Evolutionary conservation across 2,113 vertebrate species (phyloP).

Genomic region (Sebastes fasciatus): DNA sequence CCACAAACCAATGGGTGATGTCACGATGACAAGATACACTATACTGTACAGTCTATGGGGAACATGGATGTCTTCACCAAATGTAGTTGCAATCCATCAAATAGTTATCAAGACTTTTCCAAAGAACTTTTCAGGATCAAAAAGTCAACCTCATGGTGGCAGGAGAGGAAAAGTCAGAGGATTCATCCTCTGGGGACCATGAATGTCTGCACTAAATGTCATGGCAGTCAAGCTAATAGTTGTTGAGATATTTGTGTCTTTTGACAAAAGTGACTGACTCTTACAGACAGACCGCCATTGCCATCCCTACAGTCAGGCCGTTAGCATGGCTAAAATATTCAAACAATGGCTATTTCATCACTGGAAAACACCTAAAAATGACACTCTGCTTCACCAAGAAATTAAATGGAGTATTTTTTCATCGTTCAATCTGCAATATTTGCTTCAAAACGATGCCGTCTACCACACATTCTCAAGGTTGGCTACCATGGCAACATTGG

Average conservation of each 20-base stretch:
- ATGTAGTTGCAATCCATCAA: not conserved
- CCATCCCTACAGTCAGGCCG: not conserved
- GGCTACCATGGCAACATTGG: slow-evolving; percentile 75
- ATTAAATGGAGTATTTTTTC: not conserved
- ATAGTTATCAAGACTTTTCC: not conserved
- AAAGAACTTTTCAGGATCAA: not conserved
- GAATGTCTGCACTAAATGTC: not conserved
- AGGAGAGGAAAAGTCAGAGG: not conserved
- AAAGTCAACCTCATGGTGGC: not conserved
- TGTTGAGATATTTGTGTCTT: not conserved
- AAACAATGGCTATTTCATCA: not conserved
- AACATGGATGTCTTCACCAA: not conserved
- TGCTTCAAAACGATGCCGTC: slow-evolving; percentile 40
- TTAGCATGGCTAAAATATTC: not conserved
- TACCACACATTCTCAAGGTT: slow-evolving; percentile 63
- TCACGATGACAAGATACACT: too few species aligned
- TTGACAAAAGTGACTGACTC: not conserved
- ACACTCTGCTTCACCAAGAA: slow-evolving; percentile 1
- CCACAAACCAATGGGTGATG: too few species aligned
- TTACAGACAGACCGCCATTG: not conserved
- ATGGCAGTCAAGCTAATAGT: not conserved
- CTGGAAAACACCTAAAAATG: not conserved
- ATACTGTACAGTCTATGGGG: not conserved
- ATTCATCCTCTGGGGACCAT: not conserved
- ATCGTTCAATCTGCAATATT: slow-evolving; percentile 14